These are phyloP conservation scores for Habroteleia sp. DNA, from an alignment of 2,888 invertebrate species.

Conservation along the genomic window DNA sequence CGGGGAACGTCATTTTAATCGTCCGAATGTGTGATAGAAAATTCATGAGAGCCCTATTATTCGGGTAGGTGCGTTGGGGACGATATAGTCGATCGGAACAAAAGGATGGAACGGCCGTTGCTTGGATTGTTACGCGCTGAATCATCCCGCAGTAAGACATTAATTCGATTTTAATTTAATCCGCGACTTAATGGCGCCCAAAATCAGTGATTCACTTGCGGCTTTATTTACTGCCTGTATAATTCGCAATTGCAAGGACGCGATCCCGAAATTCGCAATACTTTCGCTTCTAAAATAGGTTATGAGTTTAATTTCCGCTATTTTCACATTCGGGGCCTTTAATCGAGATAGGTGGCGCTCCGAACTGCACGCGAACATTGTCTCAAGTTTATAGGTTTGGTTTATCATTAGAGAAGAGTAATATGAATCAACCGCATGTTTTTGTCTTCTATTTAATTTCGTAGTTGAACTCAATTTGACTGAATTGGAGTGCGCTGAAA, in stretches of 20 bases:
- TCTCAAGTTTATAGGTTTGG: too few relatives aligned
- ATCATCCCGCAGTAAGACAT: conserved; percentile 69
- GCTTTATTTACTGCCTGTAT: conserved; percentile 64
- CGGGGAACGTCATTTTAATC: conserved; percentile 68
- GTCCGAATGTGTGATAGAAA: conserved; percentile 73
- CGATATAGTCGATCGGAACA: conserved; percentile 55
- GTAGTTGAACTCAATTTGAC: too few relatives aligned
- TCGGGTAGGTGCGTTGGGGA: conserved; percentile 46
- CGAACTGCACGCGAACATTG: too few relatives aligned
- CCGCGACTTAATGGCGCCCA: conserved; percentile 63
- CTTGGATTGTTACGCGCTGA: conserved; percentile 71
- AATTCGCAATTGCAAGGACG: conserved; percentile 9
- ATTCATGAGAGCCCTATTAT: conserved; percentile 73
- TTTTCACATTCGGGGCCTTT: too few relatives aligned
- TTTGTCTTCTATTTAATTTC: too few relatives aligned
- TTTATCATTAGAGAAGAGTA: too few relatives aligned
- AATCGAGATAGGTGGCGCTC: too few relatives aligned
- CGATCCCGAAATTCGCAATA: conserved; percentile 4
- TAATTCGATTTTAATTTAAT: conserved; percentile 80
- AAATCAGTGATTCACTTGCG: conserved; percentile 63
- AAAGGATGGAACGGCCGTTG: conserved; percentile 63
- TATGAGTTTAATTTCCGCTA: conserved; percentile 31
- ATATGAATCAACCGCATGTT: too few relatives aligned
- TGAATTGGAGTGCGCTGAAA: too few relatives aligned
- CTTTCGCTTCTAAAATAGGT: conserved; percentile 15